Percentiles rank a stretch among this genome's conserved stretches.
phyloP scores from a whole-genome alignment of 2,797 vertebrate species.

The Peromyscus melanophrys region DNA sequence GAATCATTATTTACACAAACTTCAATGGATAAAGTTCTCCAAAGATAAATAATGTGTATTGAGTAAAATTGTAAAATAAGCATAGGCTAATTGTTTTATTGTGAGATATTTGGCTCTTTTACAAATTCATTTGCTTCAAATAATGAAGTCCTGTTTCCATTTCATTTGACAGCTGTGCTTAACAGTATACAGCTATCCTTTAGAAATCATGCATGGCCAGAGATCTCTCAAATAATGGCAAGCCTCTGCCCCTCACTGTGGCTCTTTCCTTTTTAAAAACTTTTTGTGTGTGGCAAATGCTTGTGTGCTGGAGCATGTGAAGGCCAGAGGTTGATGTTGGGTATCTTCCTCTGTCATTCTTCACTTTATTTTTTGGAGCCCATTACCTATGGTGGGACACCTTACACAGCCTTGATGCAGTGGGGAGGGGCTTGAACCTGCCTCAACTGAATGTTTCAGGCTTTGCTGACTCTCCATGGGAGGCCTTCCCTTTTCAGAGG shows the following conservation, averaged over 20 bases:
- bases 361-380: neutral
- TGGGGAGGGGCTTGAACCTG: no score
- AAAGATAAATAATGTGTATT: constrained; percentile 1
- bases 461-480: no score
- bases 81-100: constrained; percentile 1
- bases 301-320: no score
- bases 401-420: no score
- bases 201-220: neutral
- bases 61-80: constrained; percentile 46
- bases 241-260: neutral
- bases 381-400: no score
- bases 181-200: neutral
- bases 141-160: constrained; percentile 31
- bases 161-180: constrained; percentile 12
- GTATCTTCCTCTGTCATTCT: neutral
- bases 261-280: neutral
- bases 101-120: neutral
- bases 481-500: no score
- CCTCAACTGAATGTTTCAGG: no score
- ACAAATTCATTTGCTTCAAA: constrained; percentile 54
- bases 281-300: neutral
- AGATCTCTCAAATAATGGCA: constrained; percentile 7
- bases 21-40: neutral
- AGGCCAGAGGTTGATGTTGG: neutral
- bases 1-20: constrained; percentile 43